A percentile compares a stretch with the other conserved stretches of the same genome.
phyloP scores from a whole-genome alignment of 2,113 vertebrate genomes.

The Prietella phreatophila region DNA sequence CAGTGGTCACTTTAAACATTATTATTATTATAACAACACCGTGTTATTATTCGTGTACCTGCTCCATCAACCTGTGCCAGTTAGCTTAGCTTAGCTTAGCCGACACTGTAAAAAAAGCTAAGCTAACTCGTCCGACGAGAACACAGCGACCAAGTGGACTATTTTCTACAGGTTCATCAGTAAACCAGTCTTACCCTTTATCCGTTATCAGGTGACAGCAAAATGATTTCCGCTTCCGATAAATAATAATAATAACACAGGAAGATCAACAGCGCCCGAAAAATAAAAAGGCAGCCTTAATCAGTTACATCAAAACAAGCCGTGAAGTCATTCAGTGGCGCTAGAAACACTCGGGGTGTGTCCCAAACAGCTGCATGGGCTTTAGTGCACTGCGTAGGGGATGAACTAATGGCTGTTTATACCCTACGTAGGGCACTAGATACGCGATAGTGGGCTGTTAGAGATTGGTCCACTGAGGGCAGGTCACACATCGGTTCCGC shows the following conservation, averaged over 20 bases:
- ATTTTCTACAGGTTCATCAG: neutral
- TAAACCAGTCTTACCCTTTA: slow-evolving; percentile 57
- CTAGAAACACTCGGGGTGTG: neutral
- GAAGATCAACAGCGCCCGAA: slow-evolving; percentile 57
- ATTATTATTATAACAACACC: neutral
- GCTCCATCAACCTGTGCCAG: neutral
- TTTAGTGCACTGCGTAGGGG: neutral
- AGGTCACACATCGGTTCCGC: neutral
- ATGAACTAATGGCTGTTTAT: neutral
- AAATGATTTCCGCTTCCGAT: neutral
- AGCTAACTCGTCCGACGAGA: neutral
- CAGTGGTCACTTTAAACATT: neutral
- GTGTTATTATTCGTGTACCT: neutral
- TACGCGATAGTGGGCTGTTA: neutral
- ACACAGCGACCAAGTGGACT: neutral
- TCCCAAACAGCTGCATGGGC: neutral
- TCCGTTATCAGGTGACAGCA: slow-evolving; percentile 24
- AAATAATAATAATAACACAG: slow-evolving; percentile 5
- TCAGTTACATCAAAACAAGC: slow-evolving; percentile 36
- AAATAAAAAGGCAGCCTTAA: slow-evolving; percentile 52
- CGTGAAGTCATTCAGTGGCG: slow-evolving; percentile 9
- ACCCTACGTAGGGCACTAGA: neutral
- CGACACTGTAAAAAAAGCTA: neutral
- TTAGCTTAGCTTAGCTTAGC: slow-evolving; percentile 25
- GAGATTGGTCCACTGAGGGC: neutral